Conservation (phyloP, 2,797 vertebrate genomes). For the Pseudochirops cupreus region DNA sequence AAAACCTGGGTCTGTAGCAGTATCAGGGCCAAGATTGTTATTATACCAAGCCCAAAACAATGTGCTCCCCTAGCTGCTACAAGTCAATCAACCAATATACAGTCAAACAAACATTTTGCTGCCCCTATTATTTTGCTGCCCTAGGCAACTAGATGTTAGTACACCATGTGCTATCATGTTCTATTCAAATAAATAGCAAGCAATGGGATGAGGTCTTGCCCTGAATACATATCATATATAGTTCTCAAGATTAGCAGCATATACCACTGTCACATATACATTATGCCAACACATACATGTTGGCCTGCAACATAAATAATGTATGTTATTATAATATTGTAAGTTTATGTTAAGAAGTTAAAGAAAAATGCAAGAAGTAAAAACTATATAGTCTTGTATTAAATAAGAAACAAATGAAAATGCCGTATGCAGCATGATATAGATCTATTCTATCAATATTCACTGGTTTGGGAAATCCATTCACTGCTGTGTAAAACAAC, state of each 20-base stretch:
- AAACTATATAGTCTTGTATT: neutral
- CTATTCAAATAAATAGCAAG: conserved; percentile 6
- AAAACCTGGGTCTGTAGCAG: conserved; percentile 27
- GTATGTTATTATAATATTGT: neutral
- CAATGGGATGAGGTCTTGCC: conserved; percentile 19
- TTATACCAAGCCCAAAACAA: conserved; percentile 43
- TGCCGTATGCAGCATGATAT: neutral
- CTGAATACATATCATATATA: conserved; percentile 1
- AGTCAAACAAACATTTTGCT: conserved; percentile 50
- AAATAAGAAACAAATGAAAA: neutral
- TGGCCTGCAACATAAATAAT: neutral
- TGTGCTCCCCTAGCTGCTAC: conserved; percentile 43
- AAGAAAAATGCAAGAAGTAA: neutral
- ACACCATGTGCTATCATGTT: neutral
- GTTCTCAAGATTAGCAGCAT: conserved; percentile 29
- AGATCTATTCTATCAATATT: neutral
- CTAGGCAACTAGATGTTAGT: neutral
- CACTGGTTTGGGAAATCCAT: neutral
- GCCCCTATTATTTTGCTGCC: conserved; percentile 46
- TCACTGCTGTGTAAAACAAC: neutral
- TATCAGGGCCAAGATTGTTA: conserved; percentile 18
- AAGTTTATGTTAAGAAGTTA: conserved; percentile 3
- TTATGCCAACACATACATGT: neutral
- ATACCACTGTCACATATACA: conserved; percentile 21
- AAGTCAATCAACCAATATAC: conserved; percentile 51